Base-by-base conservation (phyloP, 2,113 vertebrate species). In the Ia io region DNA sequence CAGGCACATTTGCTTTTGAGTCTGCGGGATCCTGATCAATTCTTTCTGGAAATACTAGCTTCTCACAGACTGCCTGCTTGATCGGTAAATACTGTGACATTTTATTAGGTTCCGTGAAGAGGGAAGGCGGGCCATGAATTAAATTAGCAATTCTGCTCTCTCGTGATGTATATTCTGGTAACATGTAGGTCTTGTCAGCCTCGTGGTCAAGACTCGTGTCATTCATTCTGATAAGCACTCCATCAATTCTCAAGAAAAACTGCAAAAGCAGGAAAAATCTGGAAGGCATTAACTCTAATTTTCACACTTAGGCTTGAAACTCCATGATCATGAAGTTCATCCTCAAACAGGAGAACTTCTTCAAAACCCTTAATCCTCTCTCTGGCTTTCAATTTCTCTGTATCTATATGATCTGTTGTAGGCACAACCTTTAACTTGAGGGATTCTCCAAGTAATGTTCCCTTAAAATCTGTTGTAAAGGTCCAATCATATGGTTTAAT, bases 331-430 rank as follows among this genome's bases (percentile, higher is more conserved):
- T 99, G 99, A 82, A 99, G 98, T 95, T 99, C 99, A 2, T 99
- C 99, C 97, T 99, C 99, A 97, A 99, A 99, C 56, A 99, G 97
- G 53, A 99, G 97, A 69, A 99, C 99, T 84, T 99, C 99, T 95
- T 99, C 99, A 88, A 99, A 99, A 98, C 99, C 99, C 98, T 99
- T 99, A 86, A 99, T 99, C 98, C 99, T 99, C 69, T 99, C 99
- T 37, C 99, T 98, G 35, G 99, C 98, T 98, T 99, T 99, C 96
- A 99, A 96, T 97, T 99, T 99, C 96, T 99, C 99, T 97, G 99
- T 98, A 97, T 99, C 98, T 80, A 99, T 99, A 3, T 99, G 99
- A 88, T 99, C 99, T 37, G 98, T 97, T 28, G 99, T 99, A 88
- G 99, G 97, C 23, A 98, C 97, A 94, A 99, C 99, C 98, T 99